Evolutionary conservation across 2,797 vertebrate species (phyloP).

Genomic region (Centroberyx gerrardi): DNA sequence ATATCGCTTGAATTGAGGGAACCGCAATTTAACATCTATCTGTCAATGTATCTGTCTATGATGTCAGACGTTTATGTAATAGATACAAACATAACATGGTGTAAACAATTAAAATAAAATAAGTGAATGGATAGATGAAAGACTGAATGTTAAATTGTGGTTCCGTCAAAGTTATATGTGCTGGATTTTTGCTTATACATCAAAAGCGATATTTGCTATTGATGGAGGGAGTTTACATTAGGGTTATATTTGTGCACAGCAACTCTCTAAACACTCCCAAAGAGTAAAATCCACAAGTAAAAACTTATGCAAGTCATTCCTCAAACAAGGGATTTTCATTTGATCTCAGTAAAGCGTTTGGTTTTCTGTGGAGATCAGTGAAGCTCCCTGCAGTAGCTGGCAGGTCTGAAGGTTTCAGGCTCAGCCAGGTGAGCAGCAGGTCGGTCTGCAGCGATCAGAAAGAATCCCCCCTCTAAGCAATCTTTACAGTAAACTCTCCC

Average conservation of each 20-base stretch:
- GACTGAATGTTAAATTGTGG: not conserved
- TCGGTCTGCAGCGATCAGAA: slow-evolving; percentile 38
- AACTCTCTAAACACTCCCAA: not conserved
- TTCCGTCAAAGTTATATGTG: no score
- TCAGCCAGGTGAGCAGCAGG: slow-evolving; percentile 50
- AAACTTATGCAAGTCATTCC: not conserved
- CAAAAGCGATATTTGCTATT: not conserved
- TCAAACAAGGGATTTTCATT: slow-evolving; percentile 3
- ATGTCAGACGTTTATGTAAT: not conserved
- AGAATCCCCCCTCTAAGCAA: slow-evolving; percentile 47
- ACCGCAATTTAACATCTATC: slow-evolving; percentile 22
- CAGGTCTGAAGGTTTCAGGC: slow-evolving; percentile 34
- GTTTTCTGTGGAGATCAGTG: slow-evolving; percentile 20
- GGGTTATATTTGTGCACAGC: not conserved
- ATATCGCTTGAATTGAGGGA: slow-evolving; percentile 17
- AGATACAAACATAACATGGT: not conserved
- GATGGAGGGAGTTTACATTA: not conserved
- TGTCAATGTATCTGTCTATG: not conserved
- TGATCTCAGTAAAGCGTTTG: slow-evolving; percentile 1
- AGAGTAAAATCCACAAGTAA: not conserved
- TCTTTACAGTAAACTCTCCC: slow-evolving; percentile 50
- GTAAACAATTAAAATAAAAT: no score
- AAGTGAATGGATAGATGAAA: not conserved
- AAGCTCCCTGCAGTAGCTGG: slow-evolving; percentile 27
- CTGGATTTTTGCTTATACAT: not conserved